Evolutionary conservation across 2,113 vertebrate genomes (phyloP), one percentile per base, ranked within the genome.

Genomic region (Xenus cinereus): DNA sequence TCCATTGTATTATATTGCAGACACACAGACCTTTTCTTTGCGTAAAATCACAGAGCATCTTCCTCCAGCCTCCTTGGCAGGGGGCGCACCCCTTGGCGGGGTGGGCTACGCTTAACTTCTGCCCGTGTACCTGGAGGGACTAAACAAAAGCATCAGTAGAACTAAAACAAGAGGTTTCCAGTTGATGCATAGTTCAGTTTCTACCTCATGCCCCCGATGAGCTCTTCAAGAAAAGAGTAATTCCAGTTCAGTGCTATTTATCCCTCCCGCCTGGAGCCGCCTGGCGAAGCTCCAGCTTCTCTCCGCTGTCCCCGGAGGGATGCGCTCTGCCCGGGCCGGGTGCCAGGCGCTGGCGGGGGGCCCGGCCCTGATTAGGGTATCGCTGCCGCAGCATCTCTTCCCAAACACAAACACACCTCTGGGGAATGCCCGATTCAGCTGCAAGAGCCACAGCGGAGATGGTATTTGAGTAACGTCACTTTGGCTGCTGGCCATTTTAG

Each of bases 401-500:
- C 92, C 86, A 32, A 94, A 51, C 79, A 77, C 75, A 92, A 57
- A 46, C 41, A 10, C 6, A 24, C 37, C 96, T 60, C 80, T 11
- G 39, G 87, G 95, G 92, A 92, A 79, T 54, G 84, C 79, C 91
- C 27, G 1, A 3, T 27, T 94, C 90, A 90, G 89, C 87, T 93
- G 92, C 62, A 78, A 39, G 45, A 89, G 88, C 92, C 71, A 10
- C 54, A 9, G 53, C 4, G 18, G 87, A 43, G 92, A 90, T 89
- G 90, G 93, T 77, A 28, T 86, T 82, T 12, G 15, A 27, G 79
- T 88, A 84, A 63, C 50, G 68, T 95, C 94, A 90, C 95, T 16
- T 67, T 96, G 95, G 94, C 96, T 43, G 69, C 79, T 4, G 6
- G 91, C 79, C 89, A 90, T 19, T 56, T 22, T 56, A 28, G 66